Evolutionary conservation across 2,113 vertebrate species (phyloP), one percentile per base, ranked within the genome.

Genomic region (Hippopotamus amphibius): DNA sequence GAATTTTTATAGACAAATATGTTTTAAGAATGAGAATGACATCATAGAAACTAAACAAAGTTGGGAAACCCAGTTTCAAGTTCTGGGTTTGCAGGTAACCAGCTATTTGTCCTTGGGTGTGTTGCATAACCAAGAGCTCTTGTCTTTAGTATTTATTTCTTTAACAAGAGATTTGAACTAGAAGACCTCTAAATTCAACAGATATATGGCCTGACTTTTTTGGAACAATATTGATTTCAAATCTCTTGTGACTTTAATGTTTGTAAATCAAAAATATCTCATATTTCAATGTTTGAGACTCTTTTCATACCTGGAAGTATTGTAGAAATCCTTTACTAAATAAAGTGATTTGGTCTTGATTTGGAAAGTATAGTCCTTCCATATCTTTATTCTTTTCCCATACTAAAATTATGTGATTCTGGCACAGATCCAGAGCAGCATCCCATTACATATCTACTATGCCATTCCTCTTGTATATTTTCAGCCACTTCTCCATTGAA

Each of bases 1-100:
- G 43, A 93, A 90, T 87, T 96, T 94, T 94, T 90, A 46, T 90
- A 71, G 77, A 43, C 53, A 94, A 95, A 83, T 89, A 82, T 41
- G 33, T 96, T 96, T 88, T 90, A 88, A 93, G 57, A 53, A 88
- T 68, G 26, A 81, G 28, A 85, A 71, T 96, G 46, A 92, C n/a
- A 50, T 33, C 53, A 9, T 63, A 90, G 77, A 97, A 96, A 79
- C 22, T 41, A 90, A 97, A 91, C 17, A 91, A 88, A 81, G 3
- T 95, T 66, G 37, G 65, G 63, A 96, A 93, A 88, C 41, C 10
- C 71, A 80, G 14, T 17, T 93, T 93, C 74, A 79, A 33, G 17
- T 81, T 37, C 46, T 97, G 28, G 33, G n/a, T 94, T 95, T 91
- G 16, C 30, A 90, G 7, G n/a, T 97, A 80, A 82, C 43, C 24